Evolutionary conservation across 2,888 invertebrate genomes (phyloP), one percentile per base, ranked within the genome.

Genomic region (Scrobipalpa costella): DNA sequence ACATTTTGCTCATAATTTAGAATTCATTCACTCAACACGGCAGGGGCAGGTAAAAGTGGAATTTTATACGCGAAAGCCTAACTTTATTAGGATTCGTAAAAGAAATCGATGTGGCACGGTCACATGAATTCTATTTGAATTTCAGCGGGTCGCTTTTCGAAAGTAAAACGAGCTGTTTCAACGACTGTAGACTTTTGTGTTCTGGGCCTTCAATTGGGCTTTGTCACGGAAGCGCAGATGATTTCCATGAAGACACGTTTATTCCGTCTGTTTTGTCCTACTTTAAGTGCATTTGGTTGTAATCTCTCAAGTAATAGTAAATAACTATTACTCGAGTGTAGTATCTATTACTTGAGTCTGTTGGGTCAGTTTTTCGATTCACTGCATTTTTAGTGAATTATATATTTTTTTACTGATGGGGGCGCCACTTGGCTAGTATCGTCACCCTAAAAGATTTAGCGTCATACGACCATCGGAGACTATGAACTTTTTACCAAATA

Each of bases 41-140:
- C 21, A 13, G 21, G 21, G 21, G 50, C 50, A 52, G 50, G 50
- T 27, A 13, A 52, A 27, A 52, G 13, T 19, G 21, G 21, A 11
- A 27, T 52, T 52, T 52, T 52, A 52, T 52, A 52, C 27, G 13
- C 13, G 44, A 59, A 44, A 21, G 59, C 15, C 33, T 59, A 44
- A 15, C 57, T 64, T 60, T 59, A 52, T 52, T 27, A 57, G 64
- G 57, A 63, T 59, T 59, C 68, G 21, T 68, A 73, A 72, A 74
- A 69, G 69, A 68, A 72, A 69, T 71, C 67, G 67, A 68, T 69
- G 67, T 69, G 67, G 68, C 59, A 68, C 58, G 57, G 59, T 59
- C 40, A 44, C 33, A 19, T 44, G 36, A 15, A 52, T 19, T 21
- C 19, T 38, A 38, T 38, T 58, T 58, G 19, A 38, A 58, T 38